Evolutionary conservation across 2,797 vertebrate genomes (phyloP).

Genomic region (Anniella stebbinsi): DNA sequence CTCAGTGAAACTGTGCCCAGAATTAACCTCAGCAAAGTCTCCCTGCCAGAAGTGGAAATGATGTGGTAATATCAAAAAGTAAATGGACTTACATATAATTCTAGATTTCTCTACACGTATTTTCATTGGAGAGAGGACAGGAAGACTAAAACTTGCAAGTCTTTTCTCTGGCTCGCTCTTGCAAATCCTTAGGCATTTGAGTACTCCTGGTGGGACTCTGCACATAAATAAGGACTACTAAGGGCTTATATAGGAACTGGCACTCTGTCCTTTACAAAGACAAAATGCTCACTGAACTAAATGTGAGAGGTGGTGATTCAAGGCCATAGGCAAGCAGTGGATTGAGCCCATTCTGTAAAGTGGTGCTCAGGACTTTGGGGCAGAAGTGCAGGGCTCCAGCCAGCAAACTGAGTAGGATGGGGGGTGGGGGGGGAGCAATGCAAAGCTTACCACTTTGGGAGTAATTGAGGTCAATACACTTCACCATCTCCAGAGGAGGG

Average conservation of each 20-base stretch:
- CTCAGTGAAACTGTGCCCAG: conserved; percentile 65
- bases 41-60: conserved; percentile 79
- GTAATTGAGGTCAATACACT: background rate
- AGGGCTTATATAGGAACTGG: background rate
- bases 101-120: conserved; percentile 73
- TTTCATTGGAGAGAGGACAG: conserved; percentile 69
- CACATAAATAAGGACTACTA: conserved; percentile 25
- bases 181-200: background rate
- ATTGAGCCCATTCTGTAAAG: background rate
- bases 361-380: background rate
- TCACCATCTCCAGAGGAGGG: background rate
- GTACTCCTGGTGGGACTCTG: conserved; percentile 28
- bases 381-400: background rate
- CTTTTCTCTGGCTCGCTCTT: conserved; percentile 39
- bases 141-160: background rate
- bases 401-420: background rate
- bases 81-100: conserved; percentile 75
- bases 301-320: background rate
- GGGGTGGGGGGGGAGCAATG: too few relatives aligned
- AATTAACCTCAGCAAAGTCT: conserved; percentile 67
- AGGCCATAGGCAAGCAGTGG: background rate
- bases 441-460: background rate
- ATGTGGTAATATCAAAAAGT: conserved; percentile 77
- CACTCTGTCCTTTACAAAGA: background rate
- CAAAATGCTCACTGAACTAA: conserved; percentile 13